Percentiles rank a stretch among this genome's conserved stretches.
These are phyloP conservation scores for Cyaniris semiargus DNA, from an alignment of 2,888 invertebrate species.

Conservation along the genomic window DNA sequence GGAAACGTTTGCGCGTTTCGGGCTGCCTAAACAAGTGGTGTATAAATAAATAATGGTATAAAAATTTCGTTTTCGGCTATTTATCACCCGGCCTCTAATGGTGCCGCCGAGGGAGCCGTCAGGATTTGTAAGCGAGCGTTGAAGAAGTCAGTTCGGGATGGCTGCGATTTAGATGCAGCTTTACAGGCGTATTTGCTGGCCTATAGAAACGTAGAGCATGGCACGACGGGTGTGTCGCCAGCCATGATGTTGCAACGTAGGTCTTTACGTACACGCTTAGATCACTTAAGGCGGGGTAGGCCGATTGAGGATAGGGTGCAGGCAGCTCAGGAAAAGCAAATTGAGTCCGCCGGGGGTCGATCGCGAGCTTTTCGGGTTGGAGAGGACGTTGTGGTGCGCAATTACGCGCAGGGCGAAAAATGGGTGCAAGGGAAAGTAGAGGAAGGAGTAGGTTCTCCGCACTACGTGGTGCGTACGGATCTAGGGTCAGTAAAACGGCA, in stretches of 20 bases:
- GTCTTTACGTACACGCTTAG: too few relatives aligned
- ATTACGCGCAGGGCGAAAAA: too few relatives aligned
- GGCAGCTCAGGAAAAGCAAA: too few relatives aligned
- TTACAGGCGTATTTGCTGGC: slow-evolving; percentile 38
- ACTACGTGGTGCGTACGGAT: too few relatives aligned
- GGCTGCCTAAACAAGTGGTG: slow-evolving; percentile 41
- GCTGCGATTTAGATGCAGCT: slow-evolving; percentile 34
- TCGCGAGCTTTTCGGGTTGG: too few relatives aligned
- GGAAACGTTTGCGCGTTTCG: slow-evolving; percentile 30
- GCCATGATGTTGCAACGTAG: too few relatives aligned
- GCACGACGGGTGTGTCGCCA: too few relatives aligned
- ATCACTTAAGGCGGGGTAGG: too few relatives aligned
- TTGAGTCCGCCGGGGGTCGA: too few relatives aligned
- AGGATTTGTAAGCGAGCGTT: slow-evolving; percentile 42
- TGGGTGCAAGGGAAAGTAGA: neutral
- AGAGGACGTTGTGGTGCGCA: too few relatives aligned
- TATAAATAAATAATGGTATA: slow-evolving; percentile 40
- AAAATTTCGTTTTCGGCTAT: slow-evolving; percentile 40
- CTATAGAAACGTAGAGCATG: neutral
- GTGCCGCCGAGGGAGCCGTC: slow-evolving; percentile 43
- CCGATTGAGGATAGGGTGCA: neutral
- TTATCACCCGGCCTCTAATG: slow-evolving; percentile 42
- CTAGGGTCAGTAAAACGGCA: too few relatives aligned
- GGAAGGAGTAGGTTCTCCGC: neutral
- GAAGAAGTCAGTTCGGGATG: slow-evolving; percentile 36